phyloP scores from a whole-genome alignment of 2,113 vertebrate species.

The Podilymbus podiceps region DNA sequence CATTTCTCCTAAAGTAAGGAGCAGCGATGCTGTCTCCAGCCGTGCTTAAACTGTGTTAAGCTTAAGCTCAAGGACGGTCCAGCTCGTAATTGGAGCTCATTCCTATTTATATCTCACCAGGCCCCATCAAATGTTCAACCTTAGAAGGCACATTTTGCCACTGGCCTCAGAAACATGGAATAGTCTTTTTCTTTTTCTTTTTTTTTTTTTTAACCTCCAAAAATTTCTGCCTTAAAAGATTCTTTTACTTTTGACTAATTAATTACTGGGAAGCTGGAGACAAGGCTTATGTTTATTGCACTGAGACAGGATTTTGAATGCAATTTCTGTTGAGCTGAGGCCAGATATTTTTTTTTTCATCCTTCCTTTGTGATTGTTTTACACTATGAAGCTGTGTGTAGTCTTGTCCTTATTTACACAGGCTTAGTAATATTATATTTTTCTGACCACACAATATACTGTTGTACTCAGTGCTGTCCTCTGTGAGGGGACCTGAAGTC shows the following conservation, averaged over 20 bases:
- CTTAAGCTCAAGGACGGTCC: background rate
- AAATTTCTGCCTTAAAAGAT: background rate
- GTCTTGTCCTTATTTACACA: background rate
- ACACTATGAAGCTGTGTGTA: background rate
- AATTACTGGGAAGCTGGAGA: background rate
- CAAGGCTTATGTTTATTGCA: background rate
- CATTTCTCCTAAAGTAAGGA: background rate
- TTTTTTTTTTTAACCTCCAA: background rate
- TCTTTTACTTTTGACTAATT: background rate
- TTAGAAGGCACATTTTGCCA: background rate
- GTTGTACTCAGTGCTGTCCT: background rate
- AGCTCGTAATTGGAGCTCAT: slow-evolving; percentile 6
- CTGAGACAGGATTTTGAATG: slow-evolving; percentile 8
- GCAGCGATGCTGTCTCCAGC: background rate
- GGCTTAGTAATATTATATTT: background rate
- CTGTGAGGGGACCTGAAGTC: background rate
- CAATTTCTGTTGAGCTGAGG: background rate
- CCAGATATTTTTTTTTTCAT: background rate
- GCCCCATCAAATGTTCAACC: background rate
- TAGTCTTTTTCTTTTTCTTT: background rate
- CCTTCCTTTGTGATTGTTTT: background rate
- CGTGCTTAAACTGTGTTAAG: background rate
- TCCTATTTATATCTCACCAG: slow-evolving; percentile 36
- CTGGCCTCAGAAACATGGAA: background rate
- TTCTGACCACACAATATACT: background rate